These are phyloP conservation scores for Furnarius figulus DNA, from an alignment of 2,113 vertebrate genomes.

Conservation along the genomic window DNA sequence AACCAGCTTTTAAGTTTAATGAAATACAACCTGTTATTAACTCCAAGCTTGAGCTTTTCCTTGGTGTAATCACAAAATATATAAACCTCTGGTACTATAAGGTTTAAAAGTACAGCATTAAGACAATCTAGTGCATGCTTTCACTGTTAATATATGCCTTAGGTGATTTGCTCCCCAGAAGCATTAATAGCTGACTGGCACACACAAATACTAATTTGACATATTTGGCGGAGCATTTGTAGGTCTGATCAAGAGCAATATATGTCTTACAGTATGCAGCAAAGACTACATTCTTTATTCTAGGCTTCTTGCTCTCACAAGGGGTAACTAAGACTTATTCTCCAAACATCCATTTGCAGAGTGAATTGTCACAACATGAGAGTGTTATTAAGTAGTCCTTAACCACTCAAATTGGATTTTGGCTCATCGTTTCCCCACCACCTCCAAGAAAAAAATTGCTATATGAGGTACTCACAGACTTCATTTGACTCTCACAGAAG, in stretches of 20 bases:
- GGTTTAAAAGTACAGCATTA: not conserved
- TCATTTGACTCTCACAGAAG: not conserved
- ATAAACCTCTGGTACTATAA: not conserved
- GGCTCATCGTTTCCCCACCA: not conserved
- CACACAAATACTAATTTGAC: not conserved
- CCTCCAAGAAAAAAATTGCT: not conserved
- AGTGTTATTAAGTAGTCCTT: not conserved
- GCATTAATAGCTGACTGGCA: not conserved
- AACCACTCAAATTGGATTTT: not conserved
- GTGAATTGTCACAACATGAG: not conserved
- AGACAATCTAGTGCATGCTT: not conserved
- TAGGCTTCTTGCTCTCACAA: not conserved
- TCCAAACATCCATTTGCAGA: not conserved
- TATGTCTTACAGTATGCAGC: not conserved
- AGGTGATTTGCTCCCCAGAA: not conserved
- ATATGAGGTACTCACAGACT: not conserved
- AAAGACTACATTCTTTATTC: not conserved
- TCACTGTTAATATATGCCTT: not conserved
- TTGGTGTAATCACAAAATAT: not conserved
- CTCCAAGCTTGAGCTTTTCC: not conserved
- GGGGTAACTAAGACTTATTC: not conserved
- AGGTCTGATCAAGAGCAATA: not conserved
- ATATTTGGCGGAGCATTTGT: not conserved
- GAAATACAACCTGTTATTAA: not conserved
- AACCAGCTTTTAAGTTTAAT: not conserved